phyloP scores from a whole-genome alignment of 2,113 vertebrate genomes.

The Mesoclemmys tuberculata region DNA sequence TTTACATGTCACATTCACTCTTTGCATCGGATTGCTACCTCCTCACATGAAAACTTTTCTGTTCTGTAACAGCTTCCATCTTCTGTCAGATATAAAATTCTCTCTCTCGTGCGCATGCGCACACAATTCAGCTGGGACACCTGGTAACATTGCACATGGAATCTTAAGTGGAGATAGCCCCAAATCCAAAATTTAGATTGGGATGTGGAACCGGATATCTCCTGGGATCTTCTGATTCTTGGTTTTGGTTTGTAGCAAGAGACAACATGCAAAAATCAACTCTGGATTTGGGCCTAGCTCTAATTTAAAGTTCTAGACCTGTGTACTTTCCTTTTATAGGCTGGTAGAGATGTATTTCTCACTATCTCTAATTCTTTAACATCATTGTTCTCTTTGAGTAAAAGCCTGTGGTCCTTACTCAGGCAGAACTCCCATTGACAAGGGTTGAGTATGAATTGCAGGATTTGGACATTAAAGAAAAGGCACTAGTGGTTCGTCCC shows the following conservation, averaged over 20 bases:
- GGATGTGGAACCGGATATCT: background rate
- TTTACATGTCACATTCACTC: background rate
- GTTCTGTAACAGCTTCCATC: background rate
- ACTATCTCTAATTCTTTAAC: background rate
- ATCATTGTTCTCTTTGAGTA: background rate
- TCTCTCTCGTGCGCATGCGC: too few relatives aligned
- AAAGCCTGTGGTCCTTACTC: background rate
- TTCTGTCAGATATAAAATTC: background rate
- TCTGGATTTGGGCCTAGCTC: background rate
- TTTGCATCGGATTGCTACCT: background rate
- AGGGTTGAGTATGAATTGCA: background rate
- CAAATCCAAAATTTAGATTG: background rate
- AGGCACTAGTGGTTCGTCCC: background rate
- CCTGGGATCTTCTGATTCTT: background rate
- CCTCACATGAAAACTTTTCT: background rate
- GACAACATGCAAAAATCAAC: background rate
- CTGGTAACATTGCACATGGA: background rate
- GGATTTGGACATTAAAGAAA: background rate
- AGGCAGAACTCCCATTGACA: background rate
- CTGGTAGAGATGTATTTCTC: background rate
- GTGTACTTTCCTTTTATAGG: background rate
- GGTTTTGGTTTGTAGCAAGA: background rate
- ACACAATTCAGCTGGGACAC: too few relatives aligned
- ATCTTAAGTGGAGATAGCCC: background rate
- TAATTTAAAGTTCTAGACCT: background rate